Evolutionary conservation across 92 coral and sea anemone genomes (phyloP), one percentile per base, ranked within the genome.

Genomic region (Actinostola sp.): DNA sequence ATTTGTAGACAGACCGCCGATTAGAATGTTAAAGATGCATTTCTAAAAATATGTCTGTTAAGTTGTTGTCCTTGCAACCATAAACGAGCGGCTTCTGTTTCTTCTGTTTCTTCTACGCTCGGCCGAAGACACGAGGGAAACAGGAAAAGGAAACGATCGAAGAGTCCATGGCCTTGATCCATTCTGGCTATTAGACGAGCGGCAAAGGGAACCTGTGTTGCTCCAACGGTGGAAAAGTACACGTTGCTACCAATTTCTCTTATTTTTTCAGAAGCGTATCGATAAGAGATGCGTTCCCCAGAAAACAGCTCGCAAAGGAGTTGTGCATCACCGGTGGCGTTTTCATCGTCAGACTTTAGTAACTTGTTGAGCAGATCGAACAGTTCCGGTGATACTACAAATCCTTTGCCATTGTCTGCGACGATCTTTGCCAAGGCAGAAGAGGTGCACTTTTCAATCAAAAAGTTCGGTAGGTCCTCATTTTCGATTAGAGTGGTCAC

Each of bases 91-190:
- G 9, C 7, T 9, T 55, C 62, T 24, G 8, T 23, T n/a, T n/a
- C n/a, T n/a, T n/a, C n/a, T n/a, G n/a, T n/a, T 21, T 17, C 20
- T 23, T 51, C 26, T 12, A 82, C 44, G 21, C 77, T 28, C 17
- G 82, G 87, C 30, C 84, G 61, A 8, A 81, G 80, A 49, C 72
- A 81, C 11, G 73, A 59, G 1, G 84, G 91, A 53, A 75, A 70
- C 42, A 77, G 15, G 30, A 86, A 69, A 28, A 81, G 6, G 64
- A 86, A 75, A 25, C 81, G 57, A 67, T 81, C 84, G 3, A 81
- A 77, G 29, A 86, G 49, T 23, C 87, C 87, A 45, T 81, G 91
- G 4, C 87, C 87, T 65, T 81, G 84, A 65, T 81, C 83, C 80
- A 86, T 75, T 48, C 84, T 30, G 26, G 79, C 48, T 17, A 63